phyloP scores from a whole-genome alignment of 1,140 invertebrate genomes.

The Plectus sambesii region DNA sequence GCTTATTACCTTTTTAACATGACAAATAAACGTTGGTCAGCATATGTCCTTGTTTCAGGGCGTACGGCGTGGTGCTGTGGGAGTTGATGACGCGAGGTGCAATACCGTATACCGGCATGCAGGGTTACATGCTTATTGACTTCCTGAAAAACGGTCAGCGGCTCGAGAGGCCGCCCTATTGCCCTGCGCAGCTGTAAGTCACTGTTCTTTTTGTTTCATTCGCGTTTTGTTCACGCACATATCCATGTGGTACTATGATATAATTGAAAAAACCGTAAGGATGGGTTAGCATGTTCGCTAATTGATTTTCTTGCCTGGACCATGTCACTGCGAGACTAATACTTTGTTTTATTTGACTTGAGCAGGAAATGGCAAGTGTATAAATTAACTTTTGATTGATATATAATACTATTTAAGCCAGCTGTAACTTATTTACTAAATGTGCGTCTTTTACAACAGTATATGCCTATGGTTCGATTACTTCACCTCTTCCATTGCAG shows the following conservation, averaged over 20 bases:
- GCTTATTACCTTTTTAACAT: too few relatives aligned
- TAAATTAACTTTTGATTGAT: too few relatives aligned
- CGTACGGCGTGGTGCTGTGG: conserved; percentile 47
- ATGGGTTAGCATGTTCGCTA: background rate
- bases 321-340: too few relatives aligned
- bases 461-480: too few relatives aligned
- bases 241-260: background rate
- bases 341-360: too few relatives aligned
- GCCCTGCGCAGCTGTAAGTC: too few relatives aligned
- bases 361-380: too few relatives aligned
- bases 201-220: background rate
- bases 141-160: background rate
- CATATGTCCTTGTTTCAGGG: too few relatives aligned
- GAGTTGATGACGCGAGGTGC: conserved; percentile 47
- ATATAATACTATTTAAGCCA: too few relatives aligned
- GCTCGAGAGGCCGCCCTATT: background rate
- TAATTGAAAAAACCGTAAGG: background rate
- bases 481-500: background rate
- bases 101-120: conserved; percentile 46
- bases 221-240: background rate
- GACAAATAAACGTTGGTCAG: too few relatives aligned
- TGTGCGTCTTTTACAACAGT: too few relatives aligned
- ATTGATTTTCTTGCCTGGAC: background rate
- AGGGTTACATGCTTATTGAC: background rate
- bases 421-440: too few relatives aligned